Base-by-base conservation (phyloP, 2,113 vertebrate genomes). In the Osmerus mordax region DNA sequence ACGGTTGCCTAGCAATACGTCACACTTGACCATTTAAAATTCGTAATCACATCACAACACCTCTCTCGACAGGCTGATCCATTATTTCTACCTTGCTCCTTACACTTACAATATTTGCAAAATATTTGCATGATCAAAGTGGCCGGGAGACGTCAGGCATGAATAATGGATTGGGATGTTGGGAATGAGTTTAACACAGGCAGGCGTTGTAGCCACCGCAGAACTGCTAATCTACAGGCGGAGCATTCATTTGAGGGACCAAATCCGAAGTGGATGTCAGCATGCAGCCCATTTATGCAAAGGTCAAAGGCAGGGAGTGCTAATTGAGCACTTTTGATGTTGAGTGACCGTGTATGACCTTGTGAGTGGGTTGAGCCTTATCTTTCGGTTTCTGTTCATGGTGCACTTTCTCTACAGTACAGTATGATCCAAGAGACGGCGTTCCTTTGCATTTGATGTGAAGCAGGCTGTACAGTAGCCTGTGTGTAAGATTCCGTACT, bases 51-150 rank as follows among this genome's bases (percentile, higher is more conserved):
- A 63, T 41, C 52, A 3, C 36, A 32, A 67, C n/a, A 36, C 69
- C 61, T 58, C 8, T 56, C 36, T 55, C 64, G 54, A 29, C 55
- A 65, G 56, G 41, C 19, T 28, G 29, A 73, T 78, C 64, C 71
- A 76, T 78, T 53, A 72, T 71, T 72, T 52, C 73, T 71, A 36
- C 51, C 25, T n/a, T 58, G 53, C 54, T 58, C 52, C n/a, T 32
- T 64, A 58, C 64, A 65, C 18, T 69, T 51, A 67, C 28, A 29
- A 56, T 65, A 69, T 69, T 69, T 68, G 65, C 36, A 65, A 71
- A 72, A 72, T 56, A 68, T 71, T 66, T 56, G 64, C 23, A 66
- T 21, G 65, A 70, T 75, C 51, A 70, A 69, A 77, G 59, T 55
- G 52, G 54, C 28, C n/a, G 25, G 29, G 60, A 66, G 78, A 72